Base-by-base conservation (phyloP, 2,113 vertebrate genomes). In the Hydrolagus affinis region DNA sequence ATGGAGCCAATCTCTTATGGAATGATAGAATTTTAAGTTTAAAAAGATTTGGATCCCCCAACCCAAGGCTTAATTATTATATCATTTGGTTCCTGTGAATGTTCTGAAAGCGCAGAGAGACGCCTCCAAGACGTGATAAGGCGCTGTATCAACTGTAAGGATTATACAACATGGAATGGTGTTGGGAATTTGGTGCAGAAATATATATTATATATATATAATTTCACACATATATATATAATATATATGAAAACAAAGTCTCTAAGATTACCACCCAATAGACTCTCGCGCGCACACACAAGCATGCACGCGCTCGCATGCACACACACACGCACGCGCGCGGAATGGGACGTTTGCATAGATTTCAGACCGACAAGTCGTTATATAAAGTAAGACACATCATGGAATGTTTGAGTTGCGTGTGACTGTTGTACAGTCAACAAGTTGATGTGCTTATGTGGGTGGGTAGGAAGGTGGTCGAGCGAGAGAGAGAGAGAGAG, bases 341-440 rank as follows among this genome's bases (percentile, higher is more conserved):
- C 60, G 66, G 66, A 83, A 83, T 83, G 60, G 77, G 66, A 83
- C 21, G 21, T 83, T 83, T 83, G 77, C 77, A 83, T 83, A 83
- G 77, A 83, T 83, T 83, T 30, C 28, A 83, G 77, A 83, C 60
- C 19, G 15, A 66, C 15, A 17, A 80, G 77, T 83, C 59, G 4
- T 83, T 64, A 83, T 64, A 80, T 77, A 77, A 77, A n/a, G n/a
- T n/a, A n/a, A n/a, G 75, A 83, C 59, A 83, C 59, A 60, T 19
- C 28, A 83, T 66, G 77, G 77, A 83, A 83, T 83, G 77, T 66
- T 64, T 25, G 9, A 77, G 64, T 15, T 66, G 60, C 23, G 21
- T 66, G 60, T 30, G 77, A 15, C 62, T 30, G 66, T 17, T 83
- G 23, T n/a, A n/a, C 77, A 83, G 66, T 17, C 25, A 7, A 25